Base-by-base conservation (phyloP, 2,888 invertebrate species). In the Cheilosia urbana region DNA sequence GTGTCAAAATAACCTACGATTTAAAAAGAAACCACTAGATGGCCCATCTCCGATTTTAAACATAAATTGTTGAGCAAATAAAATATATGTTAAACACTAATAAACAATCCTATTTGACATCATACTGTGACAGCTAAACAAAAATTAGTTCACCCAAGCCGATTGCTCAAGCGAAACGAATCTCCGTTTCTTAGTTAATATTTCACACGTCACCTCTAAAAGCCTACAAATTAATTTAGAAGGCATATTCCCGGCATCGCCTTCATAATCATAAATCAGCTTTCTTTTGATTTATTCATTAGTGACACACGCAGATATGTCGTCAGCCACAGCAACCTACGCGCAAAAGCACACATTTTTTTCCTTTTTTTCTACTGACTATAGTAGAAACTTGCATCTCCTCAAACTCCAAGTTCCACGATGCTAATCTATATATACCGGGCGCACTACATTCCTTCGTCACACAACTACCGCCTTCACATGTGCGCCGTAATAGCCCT, bases 281-380 rank as follows among this genome's bases (percentile, higher is more conserved):
- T 78, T 69, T 71, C 69, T 78, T 78, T 40, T 63, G 47, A 71
- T 78, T 78, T 71, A 63, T 69, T 78, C 63, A 62, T 47, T 40
- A 57, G 37, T n/a, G 57, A 55, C 40, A 42, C 69, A 53, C 45
- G 30, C 68, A 57, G 42, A 63, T 19, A 15, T 21, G 24, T 51
- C 13, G 13, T 37, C 40, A 17, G 21, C 55, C 21, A 30, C 24
- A 21, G 17, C 45, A 21, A 57, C 69, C 30, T 57, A 66, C 69
- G 21, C 30, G 55, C 11, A 30, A 45, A 30, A 24, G 13, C 15
- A 49, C 45, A 13, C 13, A 11, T 37, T 11, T 37, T 13, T 37
- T 4, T 37, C n/a, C n/a, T 11, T 11, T 37, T 13, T 13, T 37
- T 62, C 53, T 53, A 53, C 15, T 3, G 42, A 51, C 49, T 17